Evolutionary conservation across 2,888 invertebrate genomes (phyloP), one percentile per base, ranked within the genome.

Genomic region (Buathra laborator): DNA sequence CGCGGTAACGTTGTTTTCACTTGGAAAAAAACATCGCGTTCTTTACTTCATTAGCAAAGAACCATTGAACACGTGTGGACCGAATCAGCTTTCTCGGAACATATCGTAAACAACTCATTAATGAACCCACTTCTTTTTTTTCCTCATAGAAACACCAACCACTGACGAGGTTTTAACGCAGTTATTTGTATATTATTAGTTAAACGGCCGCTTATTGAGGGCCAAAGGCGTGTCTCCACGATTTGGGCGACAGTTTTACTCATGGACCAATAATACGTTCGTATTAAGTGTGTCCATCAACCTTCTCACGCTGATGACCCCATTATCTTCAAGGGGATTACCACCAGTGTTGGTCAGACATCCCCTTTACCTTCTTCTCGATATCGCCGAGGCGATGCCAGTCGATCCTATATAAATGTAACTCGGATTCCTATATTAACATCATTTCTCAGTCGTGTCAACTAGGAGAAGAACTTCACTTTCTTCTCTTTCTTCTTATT

Each of bases 241-340:
- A 10, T 12, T 32, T 24, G 59, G 5, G 59, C 12, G 24, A 14
- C 59, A 1, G 6, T 59, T 32, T 59, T 7, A 14, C 59, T 14
- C 3, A 59, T 59, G 59, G 59, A 59, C 59, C 59, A 59, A 59
- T 59, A 1, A 59, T n/a, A 59, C 59, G 14, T 29, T 59, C 29
- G 29, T 32, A n/a, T 29, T 32, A 12, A 12, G 29, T n/a, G 48
- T 5, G 68, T 19, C 14, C 48, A 29, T 51, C 24, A 68, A 29
- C n/a, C 14, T 46, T 48, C 68, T 7, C 48, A 46, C 67, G 16
- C 19, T 19, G 67, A 14, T 67, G 46, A 67, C 43, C 68, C 48
- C 51, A 68, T 29, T 29, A n/a, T 14, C 48, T 48, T 51, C 68
- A 68, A 48, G 75, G 75, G 32, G 62, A 75, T 75, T 62, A 24